phyloP scores from a whole-genome alignment of 2,797 vertebrate genomes.

The Mus caroli region DNA sequence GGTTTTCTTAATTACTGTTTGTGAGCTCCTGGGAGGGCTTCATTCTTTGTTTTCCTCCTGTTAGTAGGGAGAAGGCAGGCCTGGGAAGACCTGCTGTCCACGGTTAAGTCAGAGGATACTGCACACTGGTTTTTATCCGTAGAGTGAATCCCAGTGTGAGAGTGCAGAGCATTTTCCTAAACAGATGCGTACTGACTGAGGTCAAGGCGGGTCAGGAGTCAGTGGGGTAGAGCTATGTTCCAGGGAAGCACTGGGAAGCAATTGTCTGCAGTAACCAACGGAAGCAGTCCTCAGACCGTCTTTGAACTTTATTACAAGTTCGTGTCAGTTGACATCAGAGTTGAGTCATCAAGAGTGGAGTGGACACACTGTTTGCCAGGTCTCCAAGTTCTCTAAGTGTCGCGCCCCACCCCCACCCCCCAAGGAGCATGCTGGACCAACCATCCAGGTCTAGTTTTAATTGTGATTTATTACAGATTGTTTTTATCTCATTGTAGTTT shows the following conservation, averaged over 20 bases:
- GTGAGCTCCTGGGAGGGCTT: slow-evolving; percentile 45
- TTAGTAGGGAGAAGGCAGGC: slow-evolving; percentile 21
- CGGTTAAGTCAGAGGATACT: slow-evolving; percentile 32
- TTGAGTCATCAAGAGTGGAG: slow-evolving; percentile 7
- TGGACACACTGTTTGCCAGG: neutral
- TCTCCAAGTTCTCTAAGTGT: slow-evolving; percentile 59
- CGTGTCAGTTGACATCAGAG: slow-evolving; percentile 56
- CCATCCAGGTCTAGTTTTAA: neutral
- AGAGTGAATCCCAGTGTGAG: slow-evolving; percentile 32
- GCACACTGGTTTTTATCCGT: slow-evolving; percentile 31
- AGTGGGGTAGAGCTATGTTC: slow-evolving; percentile 32
- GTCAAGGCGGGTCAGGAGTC: slow-evolving; percentile 27
- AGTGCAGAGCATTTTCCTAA: slow-evolving; percentile 51
- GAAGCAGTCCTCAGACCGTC: slow-evolving; percentile 13
- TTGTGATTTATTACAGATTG: slow-evolving; percentile 35
- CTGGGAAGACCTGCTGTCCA: slow-evolving; percentile 43
- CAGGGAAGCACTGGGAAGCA: slow-evolving; percentile 21
- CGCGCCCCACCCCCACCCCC: neutral
- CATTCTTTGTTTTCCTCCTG: slow-evolving; percentile 8
- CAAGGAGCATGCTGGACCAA: slow-evolving; percentile 39
- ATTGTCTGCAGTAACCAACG: neutral
- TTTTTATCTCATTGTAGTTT: slow-evolving; percentile 57
- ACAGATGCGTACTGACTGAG: neutral
- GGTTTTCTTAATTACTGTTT: slow-evolving; percentile 67
- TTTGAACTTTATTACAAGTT: slow-evolving; percentile 35